Conservation (phyloP, 2,888 invertebrate species). For the Drosophila infuscata region DNA sequence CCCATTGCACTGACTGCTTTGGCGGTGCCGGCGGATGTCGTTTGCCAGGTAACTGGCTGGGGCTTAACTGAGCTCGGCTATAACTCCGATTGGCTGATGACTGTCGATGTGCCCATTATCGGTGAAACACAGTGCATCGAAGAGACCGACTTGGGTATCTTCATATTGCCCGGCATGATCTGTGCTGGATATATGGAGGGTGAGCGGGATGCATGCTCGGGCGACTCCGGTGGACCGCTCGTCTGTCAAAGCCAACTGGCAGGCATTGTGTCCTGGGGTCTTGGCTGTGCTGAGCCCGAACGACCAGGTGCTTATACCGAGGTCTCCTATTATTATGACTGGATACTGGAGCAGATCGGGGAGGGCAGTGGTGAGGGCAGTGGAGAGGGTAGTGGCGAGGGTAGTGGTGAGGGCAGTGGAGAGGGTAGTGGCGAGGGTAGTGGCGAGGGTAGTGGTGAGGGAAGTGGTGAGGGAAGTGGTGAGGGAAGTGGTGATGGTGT, state of each 20-base stretch:
- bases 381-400: neutral
- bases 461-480: constrained; percentile 22
- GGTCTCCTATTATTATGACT: constrained; percentile 84
- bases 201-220: constrained; percentile 92
- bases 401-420: constrained; percentile 3
- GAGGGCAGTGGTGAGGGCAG: constrained; percentile 7
- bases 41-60: constrained; percentile 84
- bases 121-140: constrained; percentile 76
- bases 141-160: constrained; percentile 56
- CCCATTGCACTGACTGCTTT: constrained; percentile 70
- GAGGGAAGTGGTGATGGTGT: constrained; percentile 44
- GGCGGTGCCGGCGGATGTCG: constrained; percentile 44
- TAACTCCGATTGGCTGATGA: constrained; percentile 64
- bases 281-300: constrained; percentile 89
- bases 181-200: constrained; percentile 91
- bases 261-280: constrained; percentile 94
- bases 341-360: constrained; percentile 62
- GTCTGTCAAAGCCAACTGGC: constrained; percentile 88
- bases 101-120: constrained; percentile 77
- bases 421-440: constrained; percentile 6
- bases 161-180: constrained; percentile 88
- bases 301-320: constrained; percentile 92
- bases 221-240: constrained; percentile 94
- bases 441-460: constrained; percentile 27
- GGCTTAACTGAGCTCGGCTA: constrained; percentile 73